Conservation (phyloP, 2,797 vertebrate species). For the Oryzias sinensis region DNA sequence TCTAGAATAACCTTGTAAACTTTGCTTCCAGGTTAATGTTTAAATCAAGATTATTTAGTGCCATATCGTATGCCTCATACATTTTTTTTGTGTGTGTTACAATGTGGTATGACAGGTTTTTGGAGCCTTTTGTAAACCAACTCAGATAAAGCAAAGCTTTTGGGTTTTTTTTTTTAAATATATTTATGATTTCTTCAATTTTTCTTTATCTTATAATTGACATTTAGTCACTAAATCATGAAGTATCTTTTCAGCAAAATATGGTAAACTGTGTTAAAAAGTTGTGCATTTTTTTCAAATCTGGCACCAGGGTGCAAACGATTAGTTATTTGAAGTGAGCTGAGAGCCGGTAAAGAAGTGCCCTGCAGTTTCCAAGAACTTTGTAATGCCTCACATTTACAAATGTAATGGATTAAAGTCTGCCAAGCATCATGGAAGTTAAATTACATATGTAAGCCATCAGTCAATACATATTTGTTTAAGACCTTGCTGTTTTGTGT, state of each 20-base stretch:
- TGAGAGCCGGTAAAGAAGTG: conserved; percentile 52
- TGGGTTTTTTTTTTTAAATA: conserved; percentile 8
- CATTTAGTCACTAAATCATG: conserved; percentile 67
- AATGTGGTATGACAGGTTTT: conserved; percentile 44
- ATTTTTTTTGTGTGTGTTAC: conserved; percentile 50
- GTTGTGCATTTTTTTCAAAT: conserved; percentile 24
- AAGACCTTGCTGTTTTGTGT: conserved; percentile 72
- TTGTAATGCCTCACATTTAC: conserved; percentile 57
- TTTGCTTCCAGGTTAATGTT: conserved; percentile 51
- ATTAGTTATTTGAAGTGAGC: conserved; percentile 50
- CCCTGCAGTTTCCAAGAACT: conserved; percentile 56
- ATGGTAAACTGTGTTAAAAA: conserved; percentile 38
- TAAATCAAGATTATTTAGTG: conserved; percentile 65
- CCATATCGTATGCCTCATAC: conserved; percentile 70
- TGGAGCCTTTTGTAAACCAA: conserved; percentile 42
- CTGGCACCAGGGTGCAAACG: conserved; percentile 28
- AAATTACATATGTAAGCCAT: conserved; percentile 82
- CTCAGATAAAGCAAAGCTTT: conserved; percentile 65
- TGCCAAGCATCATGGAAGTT: conserved; percentile 74
- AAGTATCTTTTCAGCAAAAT: conserved; percentile 42
- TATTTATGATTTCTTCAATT: conserved; percentile 41
- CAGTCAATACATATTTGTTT: conserved; percentile 82
- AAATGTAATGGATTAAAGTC: conserved; percentile 71
- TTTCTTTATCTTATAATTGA: conserved; percentile 64
- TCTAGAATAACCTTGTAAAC: conserved; percentile 30